Conservation (phyloP, 2,888 invertebrate species). For the Notodonta dromedarius region DNA sequence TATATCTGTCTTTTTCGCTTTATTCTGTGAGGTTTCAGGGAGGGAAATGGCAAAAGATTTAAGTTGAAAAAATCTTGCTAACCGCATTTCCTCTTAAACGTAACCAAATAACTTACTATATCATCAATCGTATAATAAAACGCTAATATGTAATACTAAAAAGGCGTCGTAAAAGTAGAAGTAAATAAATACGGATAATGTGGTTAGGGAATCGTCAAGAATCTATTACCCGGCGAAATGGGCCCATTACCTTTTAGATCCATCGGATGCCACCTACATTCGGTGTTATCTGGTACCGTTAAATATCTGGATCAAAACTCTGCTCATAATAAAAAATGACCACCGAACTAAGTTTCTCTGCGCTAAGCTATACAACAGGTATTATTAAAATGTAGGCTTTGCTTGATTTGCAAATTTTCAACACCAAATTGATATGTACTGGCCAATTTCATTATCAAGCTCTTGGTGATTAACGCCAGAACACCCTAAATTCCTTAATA, state of each 20-base stretch:
- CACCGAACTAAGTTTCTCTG: background rate
- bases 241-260: conserved; percentile 51
- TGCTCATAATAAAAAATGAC: background rate
- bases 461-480: background rate
- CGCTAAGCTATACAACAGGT: too few species aligned
- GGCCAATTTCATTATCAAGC: background rate
- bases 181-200: conserved; percentile 63
- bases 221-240: conserved; percentile 59
- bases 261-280: conserved; percentile 20
- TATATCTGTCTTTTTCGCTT: too few species aligned
- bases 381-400: too few species aligned
- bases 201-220: conserved; percentile 55
- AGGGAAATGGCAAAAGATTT: too few species aligned
- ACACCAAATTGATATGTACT: background rate
- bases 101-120: background rate
- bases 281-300: conserved; percentile 1
- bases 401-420: too few species aligned
- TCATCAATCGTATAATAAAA: background rate
- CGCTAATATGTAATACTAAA: conserved; percentile 13
- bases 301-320: background rate
- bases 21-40: too few species aligned
- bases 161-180: conserved; percentile 44
- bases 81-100: too few species aligned
- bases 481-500: background rate
- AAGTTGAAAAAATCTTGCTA: too few species aligned